Evolutionary conservation across 2,888 invertebrate species (phyloP).

Genomic region (Orgyia antiqua): DNA sequence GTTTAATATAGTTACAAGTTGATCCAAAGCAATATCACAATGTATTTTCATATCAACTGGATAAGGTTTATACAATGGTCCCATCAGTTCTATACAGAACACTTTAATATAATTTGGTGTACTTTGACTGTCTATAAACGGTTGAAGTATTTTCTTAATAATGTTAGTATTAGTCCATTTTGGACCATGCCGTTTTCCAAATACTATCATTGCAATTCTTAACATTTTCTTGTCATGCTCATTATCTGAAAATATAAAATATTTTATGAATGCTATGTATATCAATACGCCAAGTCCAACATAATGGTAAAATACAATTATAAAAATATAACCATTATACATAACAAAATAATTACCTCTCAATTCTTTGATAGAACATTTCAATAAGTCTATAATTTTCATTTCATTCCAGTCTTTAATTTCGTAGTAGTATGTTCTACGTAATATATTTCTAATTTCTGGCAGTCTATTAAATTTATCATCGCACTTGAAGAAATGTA

Average conservation of each 20-base stretch:
- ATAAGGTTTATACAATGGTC: constrained; percentile 61
- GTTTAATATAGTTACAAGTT: constrained; percentile 46
- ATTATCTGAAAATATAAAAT: constrained; percentile 36
- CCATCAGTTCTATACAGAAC: constrained; percentile 55
- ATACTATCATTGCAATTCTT: constrained; percentile 49
- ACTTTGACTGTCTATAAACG: constrained; percentile 47
- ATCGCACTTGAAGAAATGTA: constrained; percentile 64
- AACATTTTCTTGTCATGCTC: constrained; percentile 50
- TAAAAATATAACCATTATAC: no score
- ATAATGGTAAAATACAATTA: no score
- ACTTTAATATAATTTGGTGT: constrained; percentile 33
- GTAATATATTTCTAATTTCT: constrained; percentile 47
- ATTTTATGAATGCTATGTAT: neutral
- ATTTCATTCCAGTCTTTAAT: constrained; percentile 60
- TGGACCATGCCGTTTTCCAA: constrained; percentile 61
- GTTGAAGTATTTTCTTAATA: constrained; percentile 49
- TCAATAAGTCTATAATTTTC: constrained; percentile 56
- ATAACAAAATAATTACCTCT: constrained; percentile 36
- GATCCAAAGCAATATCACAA: constrained; percentile 53
- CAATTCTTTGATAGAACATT: constrained; percentile 40
- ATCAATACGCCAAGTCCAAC: no score
- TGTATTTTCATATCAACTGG: constrained; percentile 62
- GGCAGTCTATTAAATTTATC: constrained; percentile 48
- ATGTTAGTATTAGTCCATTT: constrained; percentile 65
- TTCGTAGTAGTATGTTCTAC: constrained; percentile 50